Percentiles rank a stretch among this genome's conserved stretches.
Conservation (phyloP, 2,888 invertebrate genomes). For the Muschampia plurimacula region DNA sequence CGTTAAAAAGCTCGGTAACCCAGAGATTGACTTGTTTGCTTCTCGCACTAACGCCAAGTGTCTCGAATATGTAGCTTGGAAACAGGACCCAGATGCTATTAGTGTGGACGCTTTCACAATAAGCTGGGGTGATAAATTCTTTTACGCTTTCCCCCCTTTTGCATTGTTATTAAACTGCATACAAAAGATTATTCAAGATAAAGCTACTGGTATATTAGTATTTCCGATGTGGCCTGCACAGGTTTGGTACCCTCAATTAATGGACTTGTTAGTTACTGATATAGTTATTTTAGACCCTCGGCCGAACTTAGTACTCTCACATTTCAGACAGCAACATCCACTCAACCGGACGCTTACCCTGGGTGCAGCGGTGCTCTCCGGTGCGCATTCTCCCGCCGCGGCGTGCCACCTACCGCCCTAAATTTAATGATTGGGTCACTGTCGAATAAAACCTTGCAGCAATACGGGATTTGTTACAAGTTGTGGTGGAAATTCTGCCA, state of each 20-base stretch:
- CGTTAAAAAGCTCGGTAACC: not conserved
- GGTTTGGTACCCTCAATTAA: conserved; percentile 47
- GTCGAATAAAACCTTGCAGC: not conserved
- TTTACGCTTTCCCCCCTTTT: conserved; percentile 47
- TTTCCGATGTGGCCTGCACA: conserved; percentile 49
- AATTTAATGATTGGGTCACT: conserved; percentile 10
- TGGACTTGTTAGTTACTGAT: conserved; percentile 16
- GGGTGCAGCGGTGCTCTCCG: conserved; percentile 13
- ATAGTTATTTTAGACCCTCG: not conserved
- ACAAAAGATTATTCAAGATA: conserved; percentile 44
- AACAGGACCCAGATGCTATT: conserved; percentile 40
- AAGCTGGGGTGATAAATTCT: conserved; percentile 34
- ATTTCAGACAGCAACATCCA: not conserved
- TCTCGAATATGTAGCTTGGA: conserved; percentile 6
- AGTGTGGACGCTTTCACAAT: conserved; percentile 41
- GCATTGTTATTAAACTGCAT: conserved; percentile 25
- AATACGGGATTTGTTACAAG: conserved; percentile 2
- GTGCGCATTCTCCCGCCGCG: conserved; percentile 1
- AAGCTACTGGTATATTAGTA: conserved; percentile 46
- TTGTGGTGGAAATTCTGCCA: conserved; percentile 7
- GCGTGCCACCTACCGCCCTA: not conserved
- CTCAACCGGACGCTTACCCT: conserved; percentile 38
- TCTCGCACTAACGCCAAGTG: conserved; percentile 19
- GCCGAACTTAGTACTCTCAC: not conserved
- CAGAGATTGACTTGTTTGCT: conserved; percentile 16